phyloP scores from a whole-genome alignment of 2,113 vertebrate genomes.

The Menura novaehollandiae region DNA sequence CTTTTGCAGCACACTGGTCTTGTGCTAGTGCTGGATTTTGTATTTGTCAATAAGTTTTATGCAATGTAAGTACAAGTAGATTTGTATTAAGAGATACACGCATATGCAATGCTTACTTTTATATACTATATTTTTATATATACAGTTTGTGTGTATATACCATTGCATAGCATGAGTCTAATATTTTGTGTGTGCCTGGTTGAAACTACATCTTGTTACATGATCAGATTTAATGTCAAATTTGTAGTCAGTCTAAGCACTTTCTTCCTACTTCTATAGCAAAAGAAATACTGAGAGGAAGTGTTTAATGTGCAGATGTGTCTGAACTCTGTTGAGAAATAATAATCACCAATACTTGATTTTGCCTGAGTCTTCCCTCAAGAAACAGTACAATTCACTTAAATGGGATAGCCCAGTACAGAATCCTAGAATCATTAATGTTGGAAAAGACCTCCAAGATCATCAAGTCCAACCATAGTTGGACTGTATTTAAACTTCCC shows the following conservation, averaged over 20 bases:
- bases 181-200: background rate
- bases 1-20: background rate
- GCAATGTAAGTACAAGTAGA: fast-evolving
- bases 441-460: background rate
- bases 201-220: background rate
- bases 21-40: background rate
- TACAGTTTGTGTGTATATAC: too few relatives aligned
- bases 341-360: background rate
- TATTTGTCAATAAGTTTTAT: background rate
- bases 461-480: fast-evolving
- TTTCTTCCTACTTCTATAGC: background rate
- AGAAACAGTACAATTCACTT: background rate
- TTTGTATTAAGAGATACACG: background rate
- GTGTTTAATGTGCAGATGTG: background rate
- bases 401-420: background rate
- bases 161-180: background rate
- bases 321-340: background rate
- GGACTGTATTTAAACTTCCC: background rate
- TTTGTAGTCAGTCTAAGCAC: background rate
- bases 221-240: background rate
- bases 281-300: background rate
- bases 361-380: background rate
- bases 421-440: background rate
- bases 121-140: background rate
- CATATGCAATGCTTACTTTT: background rate